Conservation (phyloP, 2,888 invertebrate genomes). For the Drosophila kuntzei region DNA sequence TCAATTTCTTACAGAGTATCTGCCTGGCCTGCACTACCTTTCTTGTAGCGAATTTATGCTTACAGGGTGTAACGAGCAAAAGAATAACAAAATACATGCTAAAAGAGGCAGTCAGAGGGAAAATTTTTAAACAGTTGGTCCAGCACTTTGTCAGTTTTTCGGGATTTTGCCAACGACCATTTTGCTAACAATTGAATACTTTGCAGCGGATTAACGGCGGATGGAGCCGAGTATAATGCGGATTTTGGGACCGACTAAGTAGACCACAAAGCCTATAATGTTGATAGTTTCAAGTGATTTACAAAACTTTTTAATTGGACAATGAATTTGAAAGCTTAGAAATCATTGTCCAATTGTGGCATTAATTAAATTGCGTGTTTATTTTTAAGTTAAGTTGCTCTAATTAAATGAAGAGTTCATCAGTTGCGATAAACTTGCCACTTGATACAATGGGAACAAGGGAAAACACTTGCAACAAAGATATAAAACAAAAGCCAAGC, state of each 20-base stretch:
- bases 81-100: slow-evolving; percentile 38
- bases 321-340: slow-evolving; percentile 7
- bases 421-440: slow-evolving; percentile 19
- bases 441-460: slow-evolving; percentile 28
- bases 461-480: slow-evolving; percentile 24
- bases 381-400: slow-evolving; percentile 4
- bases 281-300: slow-evolving; percentile 62
- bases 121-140: slow-evolving; percentile 53
- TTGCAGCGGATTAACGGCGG: slow-evolving; percentile 44
- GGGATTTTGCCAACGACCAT: slow-evolving; percentile 28
- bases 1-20: not conserved
- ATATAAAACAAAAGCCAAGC: slow-evolving; percentile 16
- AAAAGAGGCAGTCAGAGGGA: slow-evolving; percentile 7
- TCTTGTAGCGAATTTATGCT: not conserved
- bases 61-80: slow-evolving; percentile 8
- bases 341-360: not conserved
- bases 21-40: not conserved
- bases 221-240: slow-evolving; percentile 26
- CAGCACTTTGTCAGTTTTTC: slow-evolving; percentile 49
- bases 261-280: slow-evolving; percentile 51
- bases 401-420: slow-evolving; percentile 11
- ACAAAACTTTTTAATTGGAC: slow-evolving; percentile 52
- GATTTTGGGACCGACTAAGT: slow-evolving; percentile 21
- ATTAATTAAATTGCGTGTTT: not conserved
- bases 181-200: slow-evolving; percentile 59